Evolutionary conservation across 2,888 invertebrate species (phyloP).

Genomic region (Dioctria linearis): DNA sequence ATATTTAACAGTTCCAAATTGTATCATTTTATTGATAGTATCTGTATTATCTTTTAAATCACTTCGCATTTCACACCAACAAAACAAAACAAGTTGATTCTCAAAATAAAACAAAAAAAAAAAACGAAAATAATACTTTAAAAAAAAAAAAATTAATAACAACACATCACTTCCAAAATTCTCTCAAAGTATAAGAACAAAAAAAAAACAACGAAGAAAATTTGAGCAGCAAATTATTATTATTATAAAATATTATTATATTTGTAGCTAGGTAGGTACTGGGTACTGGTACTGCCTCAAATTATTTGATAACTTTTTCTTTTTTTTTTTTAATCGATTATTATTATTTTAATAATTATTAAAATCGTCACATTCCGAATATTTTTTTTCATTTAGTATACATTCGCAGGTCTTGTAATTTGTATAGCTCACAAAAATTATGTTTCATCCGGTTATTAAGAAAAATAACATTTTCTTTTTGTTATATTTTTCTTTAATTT

Average conservation of each 20-base stretch:
- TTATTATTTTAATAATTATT: too few relatives aligned
- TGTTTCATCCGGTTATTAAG: too few relatives aligned
- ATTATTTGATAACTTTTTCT: too few relatives aligned
- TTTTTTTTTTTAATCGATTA: too few relatives aligned
- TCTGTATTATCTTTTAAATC: slow-evolving; percentile 71
- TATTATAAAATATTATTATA: neutral
- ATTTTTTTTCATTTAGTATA: too few relatives aligned
- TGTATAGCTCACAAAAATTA: too few relatives aligned
- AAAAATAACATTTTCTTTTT: too few relatives aligned
- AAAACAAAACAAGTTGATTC: neutral
- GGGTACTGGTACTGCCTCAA: too few relatives aligned
- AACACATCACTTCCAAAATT: slow-evolving; percentile 19
- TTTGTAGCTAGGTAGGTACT: too few relatives aligned
- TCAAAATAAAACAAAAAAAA: slow-evolving; percentile 24
- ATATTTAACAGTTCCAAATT: slow-evolving; percentile 78
- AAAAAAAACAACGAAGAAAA: neutral
- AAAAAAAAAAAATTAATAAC: slow-evolving; percentile 4
- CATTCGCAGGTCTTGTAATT: too few relatives aligned
- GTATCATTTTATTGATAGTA: slow-evolving; percentile 75
- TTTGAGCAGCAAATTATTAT: neutral
- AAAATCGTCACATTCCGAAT: too few relatives aligned
- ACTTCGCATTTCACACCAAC: slow-evolving; percentile 71
- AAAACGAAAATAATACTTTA: neutral
- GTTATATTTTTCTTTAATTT: too few relatives aligned
- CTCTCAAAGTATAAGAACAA: neutral